Percentiles rank a stretch among this genome's conserved stretches.
Evolutionary conservation across 2,888 invertebrate species (phyloP).

Genomic region (Protophormia terraenovae): DNA sequence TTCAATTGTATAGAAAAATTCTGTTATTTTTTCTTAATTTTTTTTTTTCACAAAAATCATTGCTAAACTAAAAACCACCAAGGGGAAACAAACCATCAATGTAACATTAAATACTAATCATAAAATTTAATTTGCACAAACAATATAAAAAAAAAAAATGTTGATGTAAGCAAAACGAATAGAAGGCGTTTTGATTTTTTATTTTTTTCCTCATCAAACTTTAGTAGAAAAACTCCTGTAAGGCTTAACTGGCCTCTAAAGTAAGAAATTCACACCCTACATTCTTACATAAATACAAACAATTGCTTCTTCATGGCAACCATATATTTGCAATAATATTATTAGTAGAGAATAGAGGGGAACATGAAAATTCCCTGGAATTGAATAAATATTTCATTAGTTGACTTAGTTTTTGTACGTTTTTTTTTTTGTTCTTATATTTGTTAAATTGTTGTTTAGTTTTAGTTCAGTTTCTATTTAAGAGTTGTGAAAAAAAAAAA

Average conservation of each 20-base stretch:
- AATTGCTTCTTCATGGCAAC: no score
- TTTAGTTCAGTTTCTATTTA: neutral
- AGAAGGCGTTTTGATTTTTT: neutral
- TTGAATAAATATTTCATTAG: slow-evolving; percentile 52
- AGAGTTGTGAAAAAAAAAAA: slow-evolving; percentile 8
- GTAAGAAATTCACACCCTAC: neutral
- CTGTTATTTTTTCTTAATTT: no score
- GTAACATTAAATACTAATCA: neutral
- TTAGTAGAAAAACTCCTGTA: neutral
- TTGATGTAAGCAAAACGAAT: slow-evolving; percentile 1
- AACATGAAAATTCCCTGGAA: slow-evolving; percentile 7
- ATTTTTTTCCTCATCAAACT: neutral
- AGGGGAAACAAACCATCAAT: neutral
- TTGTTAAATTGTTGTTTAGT: slow-evolving; percentile 37
- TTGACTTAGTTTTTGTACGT: neutral
- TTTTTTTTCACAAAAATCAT: no score
- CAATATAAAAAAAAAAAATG: neutral
- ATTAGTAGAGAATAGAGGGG: neutral
- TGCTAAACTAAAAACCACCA: neutral
- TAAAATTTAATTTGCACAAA: slow-evolving; percentile 30
- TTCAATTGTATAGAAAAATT: no score
- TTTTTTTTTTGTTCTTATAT: neutral
- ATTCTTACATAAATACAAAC: neutral
- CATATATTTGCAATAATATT: neutral
- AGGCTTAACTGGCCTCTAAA: neutral